Evolutionary conservation across 2,113 vertebrate species (phyloP).

Genomic region (Pimephales promelas): DNA sequence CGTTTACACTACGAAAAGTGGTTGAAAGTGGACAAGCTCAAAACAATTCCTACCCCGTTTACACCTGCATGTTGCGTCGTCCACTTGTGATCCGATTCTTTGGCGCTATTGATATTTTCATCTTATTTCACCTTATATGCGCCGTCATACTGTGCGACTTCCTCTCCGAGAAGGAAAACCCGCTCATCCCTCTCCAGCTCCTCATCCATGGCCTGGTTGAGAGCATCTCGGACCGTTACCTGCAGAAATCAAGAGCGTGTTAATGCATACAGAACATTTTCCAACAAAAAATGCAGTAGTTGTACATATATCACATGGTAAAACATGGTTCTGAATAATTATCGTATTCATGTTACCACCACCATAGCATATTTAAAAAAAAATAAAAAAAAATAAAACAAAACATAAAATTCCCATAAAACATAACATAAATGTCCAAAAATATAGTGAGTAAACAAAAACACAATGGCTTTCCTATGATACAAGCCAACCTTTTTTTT

Average conservation of each 20-base stretch:
- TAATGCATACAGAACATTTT: background rate
- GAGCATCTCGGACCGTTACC: conserved; percentile 93
- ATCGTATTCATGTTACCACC: background rate
- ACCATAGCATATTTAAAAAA: background rate
- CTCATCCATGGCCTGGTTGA: conserved; percentile 97
- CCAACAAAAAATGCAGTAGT: background rate
- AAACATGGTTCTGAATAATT: background rate
- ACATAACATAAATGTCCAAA: background rate
- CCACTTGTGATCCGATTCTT: background rate
- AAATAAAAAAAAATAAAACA: background rate
- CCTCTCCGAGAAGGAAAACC: conserved; percentile 94
- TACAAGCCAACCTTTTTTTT: too few species aligned
- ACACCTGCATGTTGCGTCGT: too few species aligned
- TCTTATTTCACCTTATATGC: conserved; percentile 88
- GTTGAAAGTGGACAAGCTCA: too few species aligned
- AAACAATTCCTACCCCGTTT: too few species aligned
- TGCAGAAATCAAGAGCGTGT: conserved; percentile 55
- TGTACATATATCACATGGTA: background rate
- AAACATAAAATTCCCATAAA: background rate
- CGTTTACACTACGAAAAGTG: too few species aligned
- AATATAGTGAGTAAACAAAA: background rate
- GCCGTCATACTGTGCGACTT: conserved; percentile 98
- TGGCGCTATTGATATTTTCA: background rate
- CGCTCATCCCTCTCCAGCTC: conserved; percentile 94
- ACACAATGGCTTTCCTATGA: background rate